Percentiles rank a stretch among this genome's conserved stretches.
phyloP scores from a whole-genome alignment of 2,888 invertebrate species.

The Emmelina monodactyla region DNA sequence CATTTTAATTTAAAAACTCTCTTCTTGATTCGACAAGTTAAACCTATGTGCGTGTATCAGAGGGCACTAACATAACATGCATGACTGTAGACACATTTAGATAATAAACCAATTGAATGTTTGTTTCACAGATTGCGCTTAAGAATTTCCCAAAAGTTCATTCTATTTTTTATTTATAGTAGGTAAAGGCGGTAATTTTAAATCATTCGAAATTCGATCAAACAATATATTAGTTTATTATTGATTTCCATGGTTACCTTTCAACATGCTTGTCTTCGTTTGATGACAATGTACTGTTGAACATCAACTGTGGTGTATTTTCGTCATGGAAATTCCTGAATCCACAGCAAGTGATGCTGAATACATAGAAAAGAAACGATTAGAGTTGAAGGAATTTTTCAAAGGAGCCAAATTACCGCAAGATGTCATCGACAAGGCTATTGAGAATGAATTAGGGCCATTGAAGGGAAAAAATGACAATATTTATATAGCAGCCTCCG shows the following conservation, averaged over 20 bases:
- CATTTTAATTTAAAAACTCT: too few species aligned
- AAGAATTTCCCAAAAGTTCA: too few species aligned
- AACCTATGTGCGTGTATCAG: too few species aligned
- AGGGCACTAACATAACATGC: too few species aligned
- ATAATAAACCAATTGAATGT: too few species aligned
- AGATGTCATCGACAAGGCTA: conserved; percentile 33
- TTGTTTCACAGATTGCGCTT: too few species aligned
- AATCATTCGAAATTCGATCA: conserved; percentile 2
- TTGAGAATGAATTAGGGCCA: conserved; percentile 48
- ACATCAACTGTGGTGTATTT: too few species aligned
- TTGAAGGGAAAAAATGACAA: conserved; percentile 21
- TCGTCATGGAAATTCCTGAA: conserved; percentile 25
- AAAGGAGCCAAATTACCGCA: conserved; percentile 35
- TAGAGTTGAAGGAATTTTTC: conserved; percentile 40
- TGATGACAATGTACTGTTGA: too few species aligned
- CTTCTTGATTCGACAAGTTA: too few species aligned
- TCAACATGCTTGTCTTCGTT: too few species aligned
- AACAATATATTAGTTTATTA: conserved; percentile 2
- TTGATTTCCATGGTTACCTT: neutral
- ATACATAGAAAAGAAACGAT: conserved; percentile 34
- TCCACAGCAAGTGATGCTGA: conserved; percentile 21
- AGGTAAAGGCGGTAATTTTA: neutral
- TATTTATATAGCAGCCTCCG: conserved; percentile 46
- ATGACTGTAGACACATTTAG: too few species aligned
- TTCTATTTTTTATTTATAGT: too few species aligned